Evolutionary conservation across 2,888 invertebrate genomes (phyloP).

Genomic region (Bimastos eiseni): DNA sequence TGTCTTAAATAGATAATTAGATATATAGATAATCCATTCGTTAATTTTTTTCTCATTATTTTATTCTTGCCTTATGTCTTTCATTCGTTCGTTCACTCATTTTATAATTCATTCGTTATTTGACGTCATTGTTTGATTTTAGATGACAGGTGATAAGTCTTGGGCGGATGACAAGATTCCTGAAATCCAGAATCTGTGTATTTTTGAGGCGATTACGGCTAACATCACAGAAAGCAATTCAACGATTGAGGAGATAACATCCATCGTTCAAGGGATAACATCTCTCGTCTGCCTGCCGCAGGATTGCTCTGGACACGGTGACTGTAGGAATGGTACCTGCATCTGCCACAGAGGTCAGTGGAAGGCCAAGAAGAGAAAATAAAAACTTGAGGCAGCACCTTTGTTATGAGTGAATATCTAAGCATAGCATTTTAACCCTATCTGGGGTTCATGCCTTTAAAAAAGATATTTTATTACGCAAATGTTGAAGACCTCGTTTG

Average conservation of each 20-base stretch:
- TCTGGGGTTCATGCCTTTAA: too few species aligned
- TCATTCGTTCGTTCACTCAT: background rate
- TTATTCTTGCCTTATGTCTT: background rate
- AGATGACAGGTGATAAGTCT: background rate
- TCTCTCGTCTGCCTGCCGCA: background rate
- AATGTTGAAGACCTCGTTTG: too few species aligned
- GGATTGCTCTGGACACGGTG: background rate
- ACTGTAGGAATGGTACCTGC: background rate
- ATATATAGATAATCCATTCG: too few species aligned
- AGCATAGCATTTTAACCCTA: too few species aligned
- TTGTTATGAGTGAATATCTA: background rate
- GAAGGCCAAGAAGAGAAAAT: background rate
- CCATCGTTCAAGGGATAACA: background rate
- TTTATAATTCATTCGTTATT: background rate
- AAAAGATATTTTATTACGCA: too few species aligned
- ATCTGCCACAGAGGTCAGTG: background rate
- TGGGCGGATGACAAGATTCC: slow-evolving; percentile 3
- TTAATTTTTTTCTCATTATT: background rate
- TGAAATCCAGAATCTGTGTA: slow-evolving; percentile 17
- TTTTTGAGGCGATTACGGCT: slow-evolving; percentile 14
- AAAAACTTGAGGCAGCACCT: too few species aligned
- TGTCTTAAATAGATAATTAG: too few species aligned
- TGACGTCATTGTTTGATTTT: background rate
- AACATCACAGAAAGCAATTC: background rate
- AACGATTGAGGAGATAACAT: background rate